phyloP scores from a whole-genome alignment of 2,113 vertebrate species.

The Poicephalus meyeri region DNA sequence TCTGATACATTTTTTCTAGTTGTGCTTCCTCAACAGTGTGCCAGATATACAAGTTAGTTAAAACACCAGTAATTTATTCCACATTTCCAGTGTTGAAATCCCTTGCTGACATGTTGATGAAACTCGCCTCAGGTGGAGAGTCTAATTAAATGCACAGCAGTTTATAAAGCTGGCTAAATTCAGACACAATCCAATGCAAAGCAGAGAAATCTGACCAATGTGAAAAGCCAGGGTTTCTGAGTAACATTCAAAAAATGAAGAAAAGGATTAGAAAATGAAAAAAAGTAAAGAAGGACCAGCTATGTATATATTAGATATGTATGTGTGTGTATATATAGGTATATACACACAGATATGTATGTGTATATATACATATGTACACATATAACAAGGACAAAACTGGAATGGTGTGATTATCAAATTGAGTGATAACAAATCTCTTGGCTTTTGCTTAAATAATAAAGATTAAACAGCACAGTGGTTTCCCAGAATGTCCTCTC shows the following conservation, averaged over 20 bases:
- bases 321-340: too few species aligned
- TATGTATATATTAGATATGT: background rate
- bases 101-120: constrained; percentile 25
- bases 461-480: background rate
- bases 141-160: constrained; percentile 31
- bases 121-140: background rate
- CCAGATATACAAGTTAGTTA: background rate
- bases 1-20: background rate
- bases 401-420: background rate
- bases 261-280: background rate
- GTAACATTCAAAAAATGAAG: background rate
- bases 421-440: background rate
- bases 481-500: background rate
- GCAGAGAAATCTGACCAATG: background rate
- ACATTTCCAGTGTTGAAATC: background rate
- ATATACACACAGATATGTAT: too few species aligned
- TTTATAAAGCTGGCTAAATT: constrained; percentile 19
- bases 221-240: background rate
- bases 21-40: background rate
- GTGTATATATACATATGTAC: background rate
- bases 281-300: background rate
- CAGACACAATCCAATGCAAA: background rate
- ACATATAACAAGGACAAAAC: background rate
- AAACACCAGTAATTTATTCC: background rate
- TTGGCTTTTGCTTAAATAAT: background rate